Evolutionary conservation across 1,140 invertebrate genomes (phyloP).

Genomic region (Brachionus asplanchnoidis): DNA sequence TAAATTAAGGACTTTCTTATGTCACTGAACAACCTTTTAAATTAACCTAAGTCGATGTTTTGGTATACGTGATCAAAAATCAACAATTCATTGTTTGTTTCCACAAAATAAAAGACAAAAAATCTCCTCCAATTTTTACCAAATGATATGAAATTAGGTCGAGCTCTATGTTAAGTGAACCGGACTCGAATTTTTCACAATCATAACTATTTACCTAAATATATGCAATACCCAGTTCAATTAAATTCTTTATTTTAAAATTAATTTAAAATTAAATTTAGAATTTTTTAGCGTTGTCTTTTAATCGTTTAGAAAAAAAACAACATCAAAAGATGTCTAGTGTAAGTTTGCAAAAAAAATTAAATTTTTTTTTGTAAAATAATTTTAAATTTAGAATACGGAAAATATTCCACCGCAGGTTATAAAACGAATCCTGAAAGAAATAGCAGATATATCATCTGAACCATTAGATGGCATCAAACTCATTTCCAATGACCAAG

Average conservation of each 20-base stretch:
- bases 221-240: neutral
- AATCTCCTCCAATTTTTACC: neutral
- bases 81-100: neutral
- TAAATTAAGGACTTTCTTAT: neutral
- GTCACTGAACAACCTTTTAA: no score
- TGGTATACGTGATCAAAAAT: neutral
- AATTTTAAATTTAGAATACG: constrained; percentile 62
- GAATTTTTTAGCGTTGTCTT: neutral
- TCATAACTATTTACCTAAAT: neutral
- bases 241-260: neutral
- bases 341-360: neutral
- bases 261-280: neutral
- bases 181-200: neutral
- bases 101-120: neutral
- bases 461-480: constrained; percentile 81
- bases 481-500: constrained; percentile 77
- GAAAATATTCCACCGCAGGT: constrained; percentile 89
- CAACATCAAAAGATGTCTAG: neutral
- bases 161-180: neutral
- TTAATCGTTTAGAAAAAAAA: neutral
- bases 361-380: neutral
- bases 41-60: no score
- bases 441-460: constrained; percentile 70
- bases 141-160: neutral
- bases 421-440: constrained; percentile 74